phyloP scores from a whole-genome alignment of 2,888 invertebrate species.

The Macropis europaea region DNA sequence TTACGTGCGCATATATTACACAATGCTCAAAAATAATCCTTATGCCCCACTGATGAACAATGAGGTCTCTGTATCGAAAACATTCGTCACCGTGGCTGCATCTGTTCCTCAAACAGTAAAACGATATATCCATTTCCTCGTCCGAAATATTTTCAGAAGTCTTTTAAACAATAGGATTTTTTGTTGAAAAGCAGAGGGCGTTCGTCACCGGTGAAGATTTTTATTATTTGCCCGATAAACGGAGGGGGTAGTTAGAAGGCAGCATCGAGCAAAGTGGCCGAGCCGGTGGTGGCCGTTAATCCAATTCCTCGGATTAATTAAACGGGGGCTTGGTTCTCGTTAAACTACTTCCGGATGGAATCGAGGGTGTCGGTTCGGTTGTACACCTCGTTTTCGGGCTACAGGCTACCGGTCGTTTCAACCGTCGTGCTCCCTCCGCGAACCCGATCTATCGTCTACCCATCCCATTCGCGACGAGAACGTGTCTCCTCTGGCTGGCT shows the following conservation, averaged over 20 bases:
- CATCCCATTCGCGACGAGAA: neutral
- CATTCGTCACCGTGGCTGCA: too few relatives aligned
- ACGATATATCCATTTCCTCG: too few relatives aligned
- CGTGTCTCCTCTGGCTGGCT: neutral
- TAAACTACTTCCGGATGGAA: constrained; percentile 58
- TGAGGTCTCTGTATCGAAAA: too few relatives aligned
- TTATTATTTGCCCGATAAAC: constrained; percentile 69
- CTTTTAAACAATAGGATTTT: too few relatives aligned
- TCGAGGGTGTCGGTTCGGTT: constrained; percentile 53
- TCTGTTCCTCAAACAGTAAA: too few relatives aligned
- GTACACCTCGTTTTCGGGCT: constrained; percentile 56
- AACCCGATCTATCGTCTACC: too few relatives aligned
- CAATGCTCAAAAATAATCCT: too few relatives aligned
- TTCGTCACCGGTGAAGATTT: constrained; percentile 47
- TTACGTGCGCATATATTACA: too few relatives aligned
- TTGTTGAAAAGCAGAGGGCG: too few relatives aligned
- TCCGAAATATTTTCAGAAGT: too few relatives aligned
- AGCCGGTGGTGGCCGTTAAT: constrained; percentile 58
- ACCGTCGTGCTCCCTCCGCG: neutral
- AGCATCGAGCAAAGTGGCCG: constrained; percentile 48
- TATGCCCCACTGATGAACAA: too few relatives aligned
- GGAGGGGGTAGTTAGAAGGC: constrained; percentile 9
- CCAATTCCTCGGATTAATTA: constrained; percentile 69
- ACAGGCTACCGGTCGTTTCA: constrained; percentile 42
- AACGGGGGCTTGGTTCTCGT: constrained; percentile 61